phyloP scores from a whole-genome alignment of 2,113 vertebrate species.

The Vidua macroura region DNA sequence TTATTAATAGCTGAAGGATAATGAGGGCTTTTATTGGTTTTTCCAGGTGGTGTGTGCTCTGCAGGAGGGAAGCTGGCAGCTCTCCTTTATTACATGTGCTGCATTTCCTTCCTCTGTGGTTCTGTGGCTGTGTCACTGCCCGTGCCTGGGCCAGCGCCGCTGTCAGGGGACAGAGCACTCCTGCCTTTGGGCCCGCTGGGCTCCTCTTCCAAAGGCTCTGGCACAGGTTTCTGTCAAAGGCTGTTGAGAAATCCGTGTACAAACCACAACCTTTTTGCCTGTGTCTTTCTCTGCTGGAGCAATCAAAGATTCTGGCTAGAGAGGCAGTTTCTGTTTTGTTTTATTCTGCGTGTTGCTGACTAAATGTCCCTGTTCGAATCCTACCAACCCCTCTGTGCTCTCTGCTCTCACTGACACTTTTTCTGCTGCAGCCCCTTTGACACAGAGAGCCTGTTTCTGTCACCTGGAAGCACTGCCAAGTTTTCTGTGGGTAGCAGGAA shows the following conservation, averaged over 20 bases:
- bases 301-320: neutral
- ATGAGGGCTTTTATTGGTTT: neutral
- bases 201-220: neutral
- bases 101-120: neutral
- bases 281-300: neutral
- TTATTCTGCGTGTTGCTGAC: neutral
- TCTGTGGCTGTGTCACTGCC: neutral
- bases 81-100: neutral
- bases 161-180: neutral
- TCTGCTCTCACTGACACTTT: neutral
- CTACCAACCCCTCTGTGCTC: neutral
- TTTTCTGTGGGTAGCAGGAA: conserved; percentile 85
- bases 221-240: neutral
- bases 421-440: conserved; percentile 83
- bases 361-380: neutral
- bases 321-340: neutral
- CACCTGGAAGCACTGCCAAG: conserved; percentile 76
- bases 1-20: neutral
- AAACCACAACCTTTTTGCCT: rapidly evolving
- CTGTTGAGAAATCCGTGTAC: neutral
- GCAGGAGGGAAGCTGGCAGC: neutral
- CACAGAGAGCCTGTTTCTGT: conserved; percentile 73
- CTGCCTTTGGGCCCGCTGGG: neutral
- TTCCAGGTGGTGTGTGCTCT: neutral
- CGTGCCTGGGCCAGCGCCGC: neutral